Percentiles rank a stretch among this genome's conserved stretches.
These are phyloP conservation scores for Uropetala carovei DNA, from an alignment of 2,888 invertebrate genomes.

Conservation along the genomic window DNA sequence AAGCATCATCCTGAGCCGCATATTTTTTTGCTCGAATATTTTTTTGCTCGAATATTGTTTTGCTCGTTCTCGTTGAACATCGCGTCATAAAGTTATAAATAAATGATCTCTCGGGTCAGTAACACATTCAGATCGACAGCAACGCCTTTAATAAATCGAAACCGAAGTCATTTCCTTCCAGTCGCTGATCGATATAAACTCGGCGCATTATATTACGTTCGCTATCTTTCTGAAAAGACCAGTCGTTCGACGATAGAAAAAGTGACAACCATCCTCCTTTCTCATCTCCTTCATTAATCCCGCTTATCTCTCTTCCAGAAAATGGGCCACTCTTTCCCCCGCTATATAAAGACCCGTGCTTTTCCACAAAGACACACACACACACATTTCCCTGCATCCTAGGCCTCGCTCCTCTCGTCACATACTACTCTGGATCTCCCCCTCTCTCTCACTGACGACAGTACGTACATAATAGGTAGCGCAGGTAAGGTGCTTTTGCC, in stretches of 20 bases:
- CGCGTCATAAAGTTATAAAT: no score
- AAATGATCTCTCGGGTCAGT: no score
- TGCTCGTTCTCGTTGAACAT: no score
- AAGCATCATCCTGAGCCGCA: no score
- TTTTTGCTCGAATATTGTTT: no score
- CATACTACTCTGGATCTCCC: not conserved
- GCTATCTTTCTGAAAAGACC: not conserved
- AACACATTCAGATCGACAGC: not conserved
- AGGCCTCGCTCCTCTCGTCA: not conserved
- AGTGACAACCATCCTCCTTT: not conserved
- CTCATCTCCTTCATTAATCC: slow-evolving; percentile 7
- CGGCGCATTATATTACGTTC: not conserved
- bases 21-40: no score
- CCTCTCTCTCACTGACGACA: not conserved
- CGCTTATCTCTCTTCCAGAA: not conserved
- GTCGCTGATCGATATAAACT: slow-evolving; percentile 3
- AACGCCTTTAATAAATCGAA: not conserved
- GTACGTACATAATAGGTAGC: not conserved
- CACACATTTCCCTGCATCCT: not conserved
- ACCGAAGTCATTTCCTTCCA: not conserved
- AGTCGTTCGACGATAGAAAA: not conserved
- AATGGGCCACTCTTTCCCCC: not conserved
- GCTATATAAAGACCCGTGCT: not conserved
- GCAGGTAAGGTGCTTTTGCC: not conserved
- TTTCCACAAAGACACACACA: not conserved